Evolutionary conservation across 2,888 invertebrate species (phyloP), one percentile per base, ranked within the genome.

Genomic region (Pyrrhia umbra): DNA sequence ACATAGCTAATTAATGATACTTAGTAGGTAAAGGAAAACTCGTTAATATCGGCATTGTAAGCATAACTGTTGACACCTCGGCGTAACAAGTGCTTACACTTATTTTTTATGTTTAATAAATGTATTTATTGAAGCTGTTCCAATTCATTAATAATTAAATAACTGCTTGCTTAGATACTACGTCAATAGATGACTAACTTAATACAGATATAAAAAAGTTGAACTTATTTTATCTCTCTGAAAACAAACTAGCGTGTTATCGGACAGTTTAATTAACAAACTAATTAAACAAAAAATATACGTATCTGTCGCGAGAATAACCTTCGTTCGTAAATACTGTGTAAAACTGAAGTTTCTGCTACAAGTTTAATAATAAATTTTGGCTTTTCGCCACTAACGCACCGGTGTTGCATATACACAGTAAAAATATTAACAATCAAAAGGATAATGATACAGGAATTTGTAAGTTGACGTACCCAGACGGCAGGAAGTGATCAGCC

Each of bases 321-420:
- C 85, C 77, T 83, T 82, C 83, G 77, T 80, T 80, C 80, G 77
- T 84, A 81, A 75, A 81, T 79, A 69, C 69, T 62, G 85, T 75
- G 83, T 86, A 88, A 91, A 89, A 88, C 88, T 87, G 84, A 89
- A 91, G 89, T 90, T 88, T 89, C 87, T 85, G 84, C 76, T 76
- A 71, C 73, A 80, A 74, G 85, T 84, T 88, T 90, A 91, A 90
- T 92, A 90, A 91, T 92, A 93, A 79, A 90, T 86, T 85, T 87
- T 94, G 94, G 94, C 94, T 83, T 84, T 76, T 57, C 79, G 93
- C 94, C 94, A 92, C 85, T 69, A 68, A 77, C 84, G 82, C 81
- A 80, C 76, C 78, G 59, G 79, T 62, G 70, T 67, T 81, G 79
- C 79, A 78, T 78, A 75, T 66, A 80, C 72, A 81, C 82, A 84